phyloP scores from a whole-genome alignment of 37 sponge, comb jelly and placozoan species.

The Diacarnus erythraeanus region DNA sequence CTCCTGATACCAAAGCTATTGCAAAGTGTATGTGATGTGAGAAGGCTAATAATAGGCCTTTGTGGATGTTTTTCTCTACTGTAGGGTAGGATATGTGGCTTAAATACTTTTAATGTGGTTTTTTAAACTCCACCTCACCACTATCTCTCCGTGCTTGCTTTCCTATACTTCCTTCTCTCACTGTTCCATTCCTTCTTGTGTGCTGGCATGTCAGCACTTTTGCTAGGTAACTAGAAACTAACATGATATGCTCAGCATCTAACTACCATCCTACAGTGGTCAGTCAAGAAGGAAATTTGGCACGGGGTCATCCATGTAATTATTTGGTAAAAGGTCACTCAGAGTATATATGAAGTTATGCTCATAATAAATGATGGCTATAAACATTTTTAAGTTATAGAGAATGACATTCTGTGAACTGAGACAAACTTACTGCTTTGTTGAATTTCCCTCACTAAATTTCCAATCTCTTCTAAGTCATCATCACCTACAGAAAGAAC shows the following conservation, averaged over 20 bases:
- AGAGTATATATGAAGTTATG: not conserved
- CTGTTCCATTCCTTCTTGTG: too few species aligned
- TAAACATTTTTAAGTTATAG: not conserved
- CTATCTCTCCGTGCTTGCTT: too few species aligned
- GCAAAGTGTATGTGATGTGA: too few species aligned
- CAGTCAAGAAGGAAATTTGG: not conserved
- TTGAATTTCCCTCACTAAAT: conserved; percentile 2
- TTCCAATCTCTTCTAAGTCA: not conserved
- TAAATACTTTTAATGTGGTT: too few species aligned
- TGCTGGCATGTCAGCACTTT: too few species aligned
- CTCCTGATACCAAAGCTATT: too few species aligned
- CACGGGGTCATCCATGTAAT: not conserved
- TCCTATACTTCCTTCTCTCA: too few species aligned
- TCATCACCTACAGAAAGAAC: conserved; percentile 40
- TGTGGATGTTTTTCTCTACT: too few species aligned
- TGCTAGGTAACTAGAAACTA: not conserved
- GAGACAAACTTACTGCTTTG: conserved; percentile 6
- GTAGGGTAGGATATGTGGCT: too few species aligned
- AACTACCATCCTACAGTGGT: not conserved
- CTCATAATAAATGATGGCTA: not conserved
- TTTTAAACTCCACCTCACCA: too few species aligned
- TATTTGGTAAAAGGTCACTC: not conserved
- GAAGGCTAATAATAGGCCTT: too few species aligned
- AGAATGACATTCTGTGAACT: not conserved
- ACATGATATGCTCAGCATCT: not conserved